A percentile compares a stretch with the other conserved stretches of the same genome.
Conservation (phyloP, 2,797 vertebrate species). For the Chaetophractus vellerosus region DNA sequence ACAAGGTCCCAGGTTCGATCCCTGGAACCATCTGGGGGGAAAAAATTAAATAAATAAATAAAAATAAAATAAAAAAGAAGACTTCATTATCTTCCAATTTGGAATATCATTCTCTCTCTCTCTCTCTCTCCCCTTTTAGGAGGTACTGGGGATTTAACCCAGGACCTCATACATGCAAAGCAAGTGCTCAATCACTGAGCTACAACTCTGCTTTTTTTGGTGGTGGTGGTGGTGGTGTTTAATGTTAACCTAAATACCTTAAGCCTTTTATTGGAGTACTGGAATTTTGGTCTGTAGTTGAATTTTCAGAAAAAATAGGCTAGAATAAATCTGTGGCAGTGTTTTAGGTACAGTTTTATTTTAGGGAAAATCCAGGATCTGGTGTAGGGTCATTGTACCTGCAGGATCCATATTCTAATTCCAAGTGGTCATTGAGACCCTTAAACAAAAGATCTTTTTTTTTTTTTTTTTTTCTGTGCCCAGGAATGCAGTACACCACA, state of each 20-base stretch:
- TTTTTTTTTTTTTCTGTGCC: neutral
- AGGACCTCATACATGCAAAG: too few species aligned
- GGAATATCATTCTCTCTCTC: neutral
- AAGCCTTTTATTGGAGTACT: slow-evolving; percentile 11
- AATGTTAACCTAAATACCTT: neutral
- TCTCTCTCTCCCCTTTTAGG: too few species aligned
- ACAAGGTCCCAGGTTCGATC: too few species aligned
- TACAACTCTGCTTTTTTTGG: too few species aligned
- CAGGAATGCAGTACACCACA: neutral
- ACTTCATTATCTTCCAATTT: too few species aligned
- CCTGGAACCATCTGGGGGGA: too few species aligned
- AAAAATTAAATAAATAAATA: too few species aligned
- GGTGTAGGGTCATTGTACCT: neutral
- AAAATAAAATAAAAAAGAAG: too few species aligned
- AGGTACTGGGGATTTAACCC: too few species aligned
- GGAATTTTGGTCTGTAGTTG: neutral
- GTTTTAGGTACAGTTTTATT: slow-evolving; percentile 16
- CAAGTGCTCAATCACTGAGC: too few species aligned
- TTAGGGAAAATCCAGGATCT: neutral
- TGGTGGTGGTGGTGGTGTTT: neutral
- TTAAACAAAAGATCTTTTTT: neutral
- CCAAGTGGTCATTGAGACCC: neutral
- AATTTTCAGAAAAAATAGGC: slow-evolving; percentile 40
- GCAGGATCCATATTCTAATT: neutral
- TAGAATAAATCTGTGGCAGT: slow-evolving; percentile 1